A percentile compares a stretch with the other conserved stretches of the same genome.
These are phyloP conservation scores for Melitaea cinxia DNA, from an alignment of 1,140 invertebrate species.

Conservation along the genomic window DNA sequence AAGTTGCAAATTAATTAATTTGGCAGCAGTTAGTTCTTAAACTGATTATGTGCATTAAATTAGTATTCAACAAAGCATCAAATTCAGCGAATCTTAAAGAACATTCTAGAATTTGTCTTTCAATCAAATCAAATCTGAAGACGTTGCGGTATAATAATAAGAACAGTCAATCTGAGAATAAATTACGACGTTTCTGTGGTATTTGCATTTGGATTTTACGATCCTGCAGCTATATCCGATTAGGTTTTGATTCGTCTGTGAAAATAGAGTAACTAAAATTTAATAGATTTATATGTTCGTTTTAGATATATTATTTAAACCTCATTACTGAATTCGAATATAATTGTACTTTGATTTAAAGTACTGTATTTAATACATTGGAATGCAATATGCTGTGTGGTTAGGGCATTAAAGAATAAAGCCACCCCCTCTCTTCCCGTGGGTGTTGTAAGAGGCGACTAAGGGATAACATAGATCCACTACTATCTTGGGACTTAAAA, in stretches of 20 bases:
- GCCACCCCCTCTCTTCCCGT: too few species aligned
- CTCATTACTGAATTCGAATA: too few species aligned
- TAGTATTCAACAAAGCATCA: slow-evolving; percentile 4
- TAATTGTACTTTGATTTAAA: too few species aligned
- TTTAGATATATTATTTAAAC: too few species aligned
- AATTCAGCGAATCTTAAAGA: slow-evolving; percentile 5
- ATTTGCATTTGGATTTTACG: background rate
- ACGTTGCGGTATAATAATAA: slow-evolving; percentile 2
- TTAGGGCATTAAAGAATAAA: too few species aligned
- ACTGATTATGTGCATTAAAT: slow-evolving; percentile 1
- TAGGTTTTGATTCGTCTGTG: background rate
- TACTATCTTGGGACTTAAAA: too few species aligned
- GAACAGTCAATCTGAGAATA: slow-evolving; percentile 20
- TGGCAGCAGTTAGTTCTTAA: background rate
- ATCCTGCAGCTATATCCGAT: background rate
- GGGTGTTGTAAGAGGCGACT: too few species aligned
- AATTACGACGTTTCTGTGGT: slow-evolving; percentile 12
- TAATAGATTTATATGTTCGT: too few species aligned
- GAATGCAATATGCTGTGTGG: too few species aligned
- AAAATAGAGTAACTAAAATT: background rate
- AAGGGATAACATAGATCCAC: too few species aligned
- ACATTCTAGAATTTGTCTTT: slow-evolving; percentile 7
- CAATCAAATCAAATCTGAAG: slow-evolving; percentile 3
- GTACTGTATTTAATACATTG: too few species aligned
- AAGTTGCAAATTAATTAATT: background rate